phyloP scores from a whole-genome alignment of 1,140 invertebrate species.

The Lycorma delicatula region DNA sequence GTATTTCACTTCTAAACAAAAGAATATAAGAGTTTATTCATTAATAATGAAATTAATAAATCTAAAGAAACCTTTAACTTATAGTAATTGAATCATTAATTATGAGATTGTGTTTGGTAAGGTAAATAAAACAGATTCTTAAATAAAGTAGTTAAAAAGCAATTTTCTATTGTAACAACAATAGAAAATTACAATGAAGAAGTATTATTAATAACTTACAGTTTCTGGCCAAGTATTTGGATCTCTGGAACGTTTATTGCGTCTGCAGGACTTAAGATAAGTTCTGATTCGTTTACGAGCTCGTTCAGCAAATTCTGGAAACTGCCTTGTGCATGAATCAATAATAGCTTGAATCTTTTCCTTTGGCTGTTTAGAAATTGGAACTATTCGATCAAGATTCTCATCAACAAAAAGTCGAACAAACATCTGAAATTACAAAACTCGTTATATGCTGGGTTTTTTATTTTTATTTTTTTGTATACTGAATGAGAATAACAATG shows the following conservation, averaged over 20 bases:
- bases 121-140: no score
- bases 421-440: slow-evolving; percentile 91
- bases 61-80: no score
- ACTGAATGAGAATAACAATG: background rate
- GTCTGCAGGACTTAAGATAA: slow-evolving; percentile 89
- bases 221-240: slow-evolving; percentile 49
- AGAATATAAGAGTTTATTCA: no score
- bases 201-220: slow-evolving; percentile 43
- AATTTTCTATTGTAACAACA: no score
- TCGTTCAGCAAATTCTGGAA: slow-evolving; percentile 91
- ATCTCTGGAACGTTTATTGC: slow-evolving; percentile 86
- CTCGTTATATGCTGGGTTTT: background rate
- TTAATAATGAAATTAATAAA: no score
- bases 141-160: no score
- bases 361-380: slow-evolving; percentile 95
- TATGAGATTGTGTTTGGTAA: no score
- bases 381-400: slow-evolving; percentile 91
- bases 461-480: slow-evolving; percentile 1
- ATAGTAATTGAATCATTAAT: no score
- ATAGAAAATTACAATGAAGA: no score
- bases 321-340: slow-evolving; percentile 91
- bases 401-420: slow-evolving; percentile 94
- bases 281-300: slow-evolving; percentile 90
- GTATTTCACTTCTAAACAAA: no score
- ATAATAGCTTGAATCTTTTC: slow-evolving; percentile 97